Evolutionary conservation across 1,140 invertebrate genomes (phyloP), one percentile per base, ranked within the genome.

Genomic region (Caenorhabditis latens): DNA sequence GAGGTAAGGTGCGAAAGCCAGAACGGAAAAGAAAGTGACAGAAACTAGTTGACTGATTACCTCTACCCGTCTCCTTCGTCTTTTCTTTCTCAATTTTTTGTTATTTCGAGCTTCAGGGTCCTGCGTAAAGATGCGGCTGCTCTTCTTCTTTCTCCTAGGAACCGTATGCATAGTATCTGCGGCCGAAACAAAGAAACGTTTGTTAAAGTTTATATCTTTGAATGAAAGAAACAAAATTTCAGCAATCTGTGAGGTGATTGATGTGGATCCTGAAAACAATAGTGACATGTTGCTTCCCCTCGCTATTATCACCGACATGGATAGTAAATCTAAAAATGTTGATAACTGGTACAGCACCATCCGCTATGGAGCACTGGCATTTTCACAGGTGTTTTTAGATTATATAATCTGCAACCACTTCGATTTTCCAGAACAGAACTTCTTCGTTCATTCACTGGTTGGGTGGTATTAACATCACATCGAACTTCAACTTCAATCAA

Each of bases 401-500:
- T 21, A 8, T 4, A 0, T 11, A 63, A 32, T 53, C 9, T 0
- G 2, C 50, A 53, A 11, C 3, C 11, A 2, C 9, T 3, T 53
- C 50, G 13, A 63, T 32, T 63, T 65, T 79, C n/a, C 40, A 79
- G 71, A 79, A 79, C 21, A 16, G 71, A 50, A 79, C 71, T 4
- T 14, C 71, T 0, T 50, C 71, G 2, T 79, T 79, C 46, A 79
- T 79, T 53, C 71, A 79, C 46, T 79, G 71, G 71, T 19, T 79
- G 46, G 71, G 40, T 4, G 40, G 14, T 6, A 13, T 79, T 1
- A 85, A 85, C 53, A 71, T 85, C 48, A 85, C 84, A 3, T 55
- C 84, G 0, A 75, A 55, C 19, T 75, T 50, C 4, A 85, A 85
- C 32, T 85, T 71, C 21, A 58, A 85, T 16, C 96, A 96, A 57